Evolutionary conservation across 1,140 invertebrate genomes (phyloP), one percentile per base, ranked within the genome.

Genomic region (Tetramorium alpestre): DNA sequence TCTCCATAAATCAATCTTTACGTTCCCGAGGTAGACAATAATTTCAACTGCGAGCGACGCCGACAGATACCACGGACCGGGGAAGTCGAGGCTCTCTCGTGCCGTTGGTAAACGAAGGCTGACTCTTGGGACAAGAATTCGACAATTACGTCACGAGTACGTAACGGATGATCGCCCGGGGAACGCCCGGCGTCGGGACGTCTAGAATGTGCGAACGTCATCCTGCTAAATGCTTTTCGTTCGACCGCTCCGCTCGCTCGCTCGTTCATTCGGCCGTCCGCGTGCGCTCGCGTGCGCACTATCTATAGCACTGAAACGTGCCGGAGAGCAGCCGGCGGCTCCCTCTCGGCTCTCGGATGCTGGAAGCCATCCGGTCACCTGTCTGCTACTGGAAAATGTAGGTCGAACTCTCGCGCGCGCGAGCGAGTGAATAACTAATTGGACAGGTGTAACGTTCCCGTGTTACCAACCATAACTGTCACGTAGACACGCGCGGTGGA

Each of bases 191-290:
- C 89, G 91, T 93, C 93, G 89, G 90, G 80, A 89, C 90, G 91
- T 93, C 92, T 92, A 93, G 92, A 95, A 95, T 95, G 94, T 93
- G 94, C 94, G 90, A 90, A 94, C 94, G 94, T 95, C 95, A 95
- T 94, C 89, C 90, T 88, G 92, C 88, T 95, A 94, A 95, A 94
- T 94, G 94, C 93, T 93, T 92, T 93, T 87, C 92, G 87, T 90
- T 89, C 88, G 86, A 47, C 78, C 73, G 89, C 84, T 73, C 85
- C 41, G 41, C 8, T 44, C 47, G 33, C 51, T 65, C 51, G 72
- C 60, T 87, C 78, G 65, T 60, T 73, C 80, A 73, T 82, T 73
- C 80, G 67, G 44, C 54, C 80, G 80, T 58, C 38, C 69, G 80
- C 41, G 67, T 44, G 69, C 38, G 88, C 80, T 85, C 86, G 87